Evolutionary conservation across 2,113 vertebrate genomes (phyloP), one percentile per base, ranked within the genome.

Genomic region (Connochaetes taurinus): DNA sequence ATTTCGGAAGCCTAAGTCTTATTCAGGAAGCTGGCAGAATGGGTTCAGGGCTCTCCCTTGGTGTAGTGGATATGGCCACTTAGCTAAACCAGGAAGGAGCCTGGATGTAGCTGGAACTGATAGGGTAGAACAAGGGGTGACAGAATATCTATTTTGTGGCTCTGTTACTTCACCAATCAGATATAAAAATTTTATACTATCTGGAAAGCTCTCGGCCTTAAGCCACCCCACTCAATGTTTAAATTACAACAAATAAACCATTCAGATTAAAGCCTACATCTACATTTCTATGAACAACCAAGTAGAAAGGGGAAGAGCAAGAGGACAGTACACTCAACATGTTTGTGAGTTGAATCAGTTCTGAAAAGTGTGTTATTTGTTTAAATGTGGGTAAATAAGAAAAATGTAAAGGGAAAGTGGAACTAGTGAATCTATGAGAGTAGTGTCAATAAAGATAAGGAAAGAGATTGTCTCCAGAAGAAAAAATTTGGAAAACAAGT

Each of bases 1-100:
- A 16, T 40, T 83, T 74, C 8, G 4, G 36, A 45, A 19, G 40
- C 1, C 53, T 33, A 19, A 17, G 17, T 31, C 81, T 81, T 81
- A 1, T 52, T 33, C 12, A n/a, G 2, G 17, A 84, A 93, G 10
- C 9, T 90, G 27, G 47, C 14, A 52, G 6, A 71, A 31, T 78
- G 58, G 11, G 3, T 57, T 17, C 10, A 23, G 27, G 25, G 7
- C 3, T 78, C 43, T 52, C 52, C 12, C 27, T 78, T 89, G 5
- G 12, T 31, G 14, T 2, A 36, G 9, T 10, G 2, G 2, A 67
- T 0, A 1, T 87, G 40, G 25, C 3, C 74, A 1, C 55, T 71
- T 33, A 78, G 27, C 76, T 36, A 90, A 82, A n/a, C 33, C 7
- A 8, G 13, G 33, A 82, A 80, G 31, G 5, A 58, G 0, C 7